Base-by-base conservation (phyloP, 2,797 vertebrate genomes). In the Linurgus olivaceus region DNA sequence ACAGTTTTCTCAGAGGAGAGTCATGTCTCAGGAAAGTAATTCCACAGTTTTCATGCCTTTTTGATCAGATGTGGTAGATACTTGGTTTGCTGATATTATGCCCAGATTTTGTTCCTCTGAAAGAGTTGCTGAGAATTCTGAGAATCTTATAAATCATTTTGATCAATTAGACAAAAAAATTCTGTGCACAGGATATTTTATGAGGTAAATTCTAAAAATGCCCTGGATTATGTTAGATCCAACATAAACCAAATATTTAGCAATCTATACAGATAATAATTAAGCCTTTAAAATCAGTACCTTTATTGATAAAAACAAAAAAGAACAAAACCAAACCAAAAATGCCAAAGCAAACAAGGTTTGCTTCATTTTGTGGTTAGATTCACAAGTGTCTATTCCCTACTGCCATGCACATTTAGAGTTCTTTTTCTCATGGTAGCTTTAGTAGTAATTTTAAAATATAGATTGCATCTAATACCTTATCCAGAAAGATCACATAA, bases 251-350 rank as follows among this genome's bases (percentile, higher is more conserved):
- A 40, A 70, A 13, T 3, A 29, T 57, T 54, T 57, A 61, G 8
- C 8, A 47, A 82, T 61, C 16, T 21, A 12, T 38, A 28, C 4
- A 51, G 7, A 51, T 51, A 10, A 57, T 75, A 25, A 65, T 4
- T 55, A 76, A 44, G 3, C 6, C 7, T 73, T 85, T 51, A 48
- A 79, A 86, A 13, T 52, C 24, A 45, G 13, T 13, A 19, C 7
- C 7, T 54, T 18, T 44, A 23, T 26, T n/a, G 2, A 50, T 72
- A 37, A 29, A 61, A 62, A 42, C 17, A 61, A 19, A 76, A 20
- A 44, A 35, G 52, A 4, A 12, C 23, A 9, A 85, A 14, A 0
- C 0, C 1, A 40, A 50, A 3, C 3, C 9, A 52, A 9, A 50
- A 12, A 55, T 3, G 4, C 4, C 5, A 40, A 48, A 33, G 1